phyloP scores from a whole-genome alignment of 1,140 invertebrate genomes.

The Drosophila micromelanica region DNA sequence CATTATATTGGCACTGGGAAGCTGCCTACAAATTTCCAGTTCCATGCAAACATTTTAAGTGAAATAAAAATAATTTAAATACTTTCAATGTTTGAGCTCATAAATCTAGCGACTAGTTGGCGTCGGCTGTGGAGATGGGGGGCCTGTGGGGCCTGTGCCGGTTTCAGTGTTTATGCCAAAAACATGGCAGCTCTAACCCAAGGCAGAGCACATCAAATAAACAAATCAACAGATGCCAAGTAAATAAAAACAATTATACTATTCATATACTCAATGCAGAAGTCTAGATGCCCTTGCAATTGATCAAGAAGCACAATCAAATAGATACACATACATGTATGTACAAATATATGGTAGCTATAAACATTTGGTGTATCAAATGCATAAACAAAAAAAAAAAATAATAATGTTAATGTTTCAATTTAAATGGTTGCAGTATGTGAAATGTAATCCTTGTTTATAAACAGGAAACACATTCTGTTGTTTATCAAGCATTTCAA shows the following conservation, averaged over 20 bases:
- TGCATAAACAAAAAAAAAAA: background rate
- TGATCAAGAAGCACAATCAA: conserved; percentile 1
- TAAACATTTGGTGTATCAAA: background rate
- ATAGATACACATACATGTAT: background rate
- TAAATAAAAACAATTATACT: conserved; percentile 58
- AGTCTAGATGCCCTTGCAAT: conserved; percentile 28
- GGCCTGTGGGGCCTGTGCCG: background rate
- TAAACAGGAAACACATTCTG: no score
- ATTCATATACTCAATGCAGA: conserved; percentile 11
- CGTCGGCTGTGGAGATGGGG: background rate
- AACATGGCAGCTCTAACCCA: conserved; percentile 50
- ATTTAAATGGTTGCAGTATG: background rate
- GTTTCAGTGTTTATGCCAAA: conserved; percentile 62
- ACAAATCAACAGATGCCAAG: conserved; percentile 74
- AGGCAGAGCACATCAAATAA: conserved; percentile 65
- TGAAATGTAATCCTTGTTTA: no score
- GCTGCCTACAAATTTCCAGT: background rate
- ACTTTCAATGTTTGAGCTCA: conserved; percentile 51
- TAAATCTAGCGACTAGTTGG: conserved; percentile 46
- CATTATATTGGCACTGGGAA: conserved; percentile 6
- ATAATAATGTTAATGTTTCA: background rate
- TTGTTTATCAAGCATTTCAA: no score
- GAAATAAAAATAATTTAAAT: conserved; percentile 20
- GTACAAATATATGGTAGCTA: background rate
- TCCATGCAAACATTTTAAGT: conserved; percentile 18